Conservation (phyloP, 2,888 invertebrate genomes). For the Tenthredo notha region DNA sequence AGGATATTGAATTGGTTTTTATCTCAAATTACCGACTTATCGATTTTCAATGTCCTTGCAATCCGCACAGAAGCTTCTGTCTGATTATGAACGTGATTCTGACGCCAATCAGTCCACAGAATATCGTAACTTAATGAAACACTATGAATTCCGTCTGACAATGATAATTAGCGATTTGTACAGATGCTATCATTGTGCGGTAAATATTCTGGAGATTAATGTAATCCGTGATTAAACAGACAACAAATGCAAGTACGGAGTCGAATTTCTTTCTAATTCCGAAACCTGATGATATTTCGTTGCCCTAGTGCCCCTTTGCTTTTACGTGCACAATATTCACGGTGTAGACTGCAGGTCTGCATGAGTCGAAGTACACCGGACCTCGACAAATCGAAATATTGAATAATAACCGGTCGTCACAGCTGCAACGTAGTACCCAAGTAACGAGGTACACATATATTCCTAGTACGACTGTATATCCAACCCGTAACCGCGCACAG, state of each 20-base stretch:
- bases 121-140: neutral
- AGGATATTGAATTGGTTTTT: neutral
- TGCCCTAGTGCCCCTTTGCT: neutral
- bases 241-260: neutral
- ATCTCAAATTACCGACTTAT: neutral
- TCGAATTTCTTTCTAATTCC: neutral
- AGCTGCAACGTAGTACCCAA: conserved; percentile 29
- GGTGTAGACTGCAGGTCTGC: neutral
- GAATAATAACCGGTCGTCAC: conserved; percentile 45
- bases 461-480: neutral
- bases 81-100: neutral
- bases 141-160: conserved; percentile 14
- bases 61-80: neutral
- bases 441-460: conserved; percentile 32
- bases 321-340: neutral
- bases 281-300: neutral
- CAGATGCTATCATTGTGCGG: neutral
- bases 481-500: neutral
- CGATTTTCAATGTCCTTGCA: neutral
- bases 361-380: neutral
- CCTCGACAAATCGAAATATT: conserved; percentile 48
- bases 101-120: neutral
- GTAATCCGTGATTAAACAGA: neutral
- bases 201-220: conserved; percentile 14
- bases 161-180: neutral